Evolutionary conservation across 2,888 invertebrate species (phyloP), one percentile per base, ranked within the genome.

Genomic region (Sylvicola cinctus): DNA sequence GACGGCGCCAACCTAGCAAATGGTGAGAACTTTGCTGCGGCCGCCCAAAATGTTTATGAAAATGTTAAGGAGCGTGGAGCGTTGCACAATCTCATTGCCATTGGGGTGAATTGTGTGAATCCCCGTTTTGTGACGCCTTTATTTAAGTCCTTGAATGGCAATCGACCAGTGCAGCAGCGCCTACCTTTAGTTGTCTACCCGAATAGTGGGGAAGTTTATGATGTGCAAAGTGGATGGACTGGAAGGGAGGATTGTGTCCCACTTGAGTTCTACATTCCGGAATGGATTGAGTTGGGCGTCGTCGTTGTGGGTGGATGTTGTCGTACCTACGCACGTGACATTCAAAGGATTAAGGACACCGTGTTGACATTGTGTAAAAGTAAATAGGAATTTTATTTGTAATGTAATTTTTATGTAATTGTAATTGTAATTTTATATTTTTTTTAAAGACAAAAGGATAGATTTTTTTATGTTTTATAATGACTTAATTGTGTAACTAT

Each of bases 231-330:
- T 7, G 59, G 58, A 32, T 78, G 79, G 79, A 69, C 71, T 42
- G 73, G 75, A 40, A 65, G 70, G 34, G 73, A 74, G 44, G 71
- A 70, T 49, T 72, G 71, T 50, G 69, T 73, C 41, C 66, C 76
- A 2, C 66, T 87, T 1, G 74, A 72, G 39, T 63, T 67, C 15
- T 79, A 74, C 49, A 70, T 87, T 8, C 64, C 68, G 14, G 73
- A 76, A 45, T 93, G 91, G 91, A 52, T 81, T 34, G 66, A 75
- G 37, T 54, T 77, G 31, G 90, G 90, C 1, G 81, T 80, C 25
- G 68, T 68, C 35, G 83, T 80, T 52, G 68, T 95, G 30, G 91
- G 93, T 14, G 93, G 93, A 0, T 95, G 93, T 47, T 95, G 93
- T 54, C 66, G 87, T 43, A 80, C 87, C 0, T 75, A 75, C 45